Percentiles rank a stretch among this genome's conserved stretches.
phyloP scores from a whole-genome alignment of 2,113 vertebrate species.

The Nannobrachium achirus region DNA sequence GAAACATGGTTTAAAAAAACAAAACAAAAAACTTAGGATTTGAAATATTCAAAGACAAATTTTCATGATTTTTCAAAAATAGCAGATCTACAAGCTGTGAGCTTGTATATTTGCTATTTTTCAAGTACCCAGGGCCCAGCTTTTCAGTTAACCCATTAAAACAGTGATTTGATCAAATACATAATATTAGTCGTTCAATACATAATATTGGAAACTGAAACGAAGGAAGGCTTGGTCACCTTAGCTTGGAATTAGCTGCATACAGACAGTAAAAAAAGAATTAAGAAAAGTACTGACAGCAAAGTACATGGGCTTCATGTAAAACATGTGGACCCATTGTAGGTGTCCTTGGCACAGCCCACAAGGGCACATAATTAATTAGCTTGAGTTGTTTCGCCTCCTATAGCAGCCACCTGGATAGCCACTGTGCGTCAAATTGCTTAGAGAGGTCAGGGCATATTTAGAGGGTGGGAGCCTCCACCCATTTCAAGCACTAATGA shows the following conservation, averaged over 20 bases:
- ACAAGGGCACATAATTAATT: conserved; percentile 38
- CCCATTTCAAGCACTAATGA: conserved; percentile 10
- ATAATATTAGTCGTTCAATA: no score
- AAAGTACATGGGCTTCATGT: neutral
- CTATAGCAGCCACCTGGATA: conserved; percentile 32
- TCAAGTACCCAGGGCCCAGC: no score
- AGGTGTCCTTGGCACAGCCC: conserved; percentile 10
- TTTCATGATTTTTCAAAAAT: no score
- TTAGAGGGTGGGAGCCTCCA: neutral
- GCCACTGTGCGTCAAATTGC: conserved; percentile 49
- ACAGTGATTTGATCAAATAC: no score
- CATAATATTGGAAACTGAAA: neutral
- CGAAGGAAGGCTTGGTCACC: neutral
- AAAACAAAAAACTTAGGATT: no score
- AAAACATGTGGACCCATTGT: neutral
- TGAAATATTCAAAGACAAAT: no score
- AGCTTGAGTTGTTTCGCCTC: conserved; percentile 34
- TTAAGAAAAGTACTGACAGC: neutral
- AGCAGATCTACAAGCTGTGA: no score
- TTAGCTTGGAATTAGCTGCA: neutral
- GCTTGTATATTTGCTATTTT: no score
- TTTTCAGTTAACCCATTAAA: no score
- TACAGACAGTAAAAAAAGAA: neutral
- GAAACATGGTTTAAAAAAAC: no score
- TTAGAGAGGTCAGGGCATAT: neutral